Evolutionary conservation across 2,888 invertebrate genomes (phyloP).

Genomic region (Melipona beecheii): DNA sequence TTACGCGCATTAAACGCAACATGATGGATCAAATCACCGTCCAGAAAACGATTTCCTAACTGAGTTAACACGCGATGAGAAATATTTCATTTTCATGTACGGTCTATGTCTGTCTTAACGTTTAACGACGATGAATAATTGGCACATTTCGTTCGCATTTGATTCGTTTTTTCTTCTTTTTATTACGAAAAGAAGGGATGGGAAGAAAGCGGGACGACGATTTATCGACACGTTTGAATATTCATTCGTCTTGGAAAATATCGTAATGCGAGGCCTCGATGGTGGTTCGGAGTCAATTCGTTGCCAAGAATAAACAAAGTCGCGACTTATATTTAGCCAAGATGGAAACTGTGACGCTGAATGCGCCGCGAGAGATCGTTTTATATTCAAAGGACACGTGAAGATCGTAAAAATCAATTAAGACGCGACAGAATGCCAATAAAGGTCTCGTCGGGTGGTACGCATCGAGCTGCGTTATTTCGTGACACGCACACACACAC

Average conservation of each 20-base stretch:
- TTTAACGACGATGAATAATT: neutral
- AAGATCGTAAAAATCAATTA: conserved; percentile 18
- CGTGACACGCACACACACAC: neutral
- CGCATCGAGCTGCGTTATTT: conserved; percentile 6
- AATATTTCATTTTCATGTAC: neutral
- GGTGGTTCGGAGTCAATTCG: conserved; percentile 42
- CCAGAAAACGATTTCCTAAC: neutral
- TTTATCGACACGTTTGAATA: conserved; percentile 47
- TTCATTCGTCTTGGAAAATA: conserved; percentile 44
- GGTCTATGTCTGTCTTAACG: too few species aligned
- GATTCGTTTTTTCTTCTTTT: neutral
- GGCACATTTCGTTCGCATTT: neutral
- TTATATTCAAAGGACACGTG: conserved; percentile 24
- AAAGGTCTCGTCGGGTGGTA: neutral
- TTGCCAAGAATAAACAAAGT: conserved; percentile 70
- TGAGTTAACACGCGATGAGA: neutral
- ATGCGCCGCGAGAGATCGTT: conserved; percentile 40
- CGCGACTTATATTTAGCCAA: conserved; percentile 67
- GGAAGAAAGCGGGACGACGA: conserved; percentile 1
- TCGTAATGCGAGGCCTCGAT: conserved; percentile 24
- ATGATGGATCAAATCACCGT: neutral
- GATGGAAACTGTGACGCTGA: conserved; percentile 55
- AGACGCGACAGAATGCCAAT: conserved; percentile 2
- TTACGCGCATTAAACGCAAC: neutral
- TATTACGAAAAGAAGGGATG: neutral